Evolutionary conservation across 2,797 vertebrate genomes (phyloP), one percentile per base, ranked within the genome.

Genomic region (Lepilemur septentrionalis): DNA sequence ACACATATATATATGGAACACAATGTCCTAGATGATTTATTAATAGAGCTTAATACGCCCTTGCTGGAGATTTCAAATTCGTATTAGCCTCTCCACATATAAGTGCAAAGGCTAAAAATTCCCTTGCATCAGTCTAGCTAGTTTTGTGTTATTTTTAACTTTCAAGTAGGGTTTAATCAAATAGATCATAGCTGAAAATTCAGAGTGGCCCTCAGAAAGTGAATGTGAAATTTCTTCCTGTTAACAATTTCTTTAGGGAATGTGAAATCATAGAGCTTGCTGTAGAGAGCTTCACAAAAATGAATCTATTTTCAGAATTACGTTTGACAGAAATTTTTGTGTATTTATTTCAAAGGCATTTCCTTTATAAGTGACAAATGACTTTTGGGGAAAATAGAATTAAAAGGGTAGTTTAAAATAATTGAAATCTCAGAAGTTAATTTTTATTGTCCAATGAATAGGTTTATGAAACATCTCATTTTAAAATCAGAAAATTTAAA

Each of bases 401-500:
- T 52, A 76, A 95, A 83, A 50, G 22, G 28, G 20, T 84, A 83
- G 13, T 72, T 94, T 79, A 65, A 93, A 87, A 59, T 88, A 70
- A 88, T 43, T 84, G 20, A 84, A 91, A 72, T 85, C 85, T 96
- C 50, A 38, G 38, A 89, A 84, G 13, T 76, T 82, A 88, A 89
- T 78, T 89, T 76, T 94, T 92, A 43, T 83, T 97, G 30, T 70
- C 55, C 52, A 75, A 5, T 57, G 61, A 78, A 23, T 93, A 75
- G 59, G 25, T 84, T 96, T 83, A 32, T 70, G 38, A 95, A 59
- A 48, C 70, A 86, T 73, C 12, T 28, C 41, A 12, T 89, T 82
- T 91, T 88, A 55, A 95, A 86, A 88, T 91, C 89, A 89, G 67
- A 93, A 41, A 92, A 78, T 85, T 87, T 91, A 3, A 82, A 78